Conservation (phyloP, 2,888 invertebrate species). For the Drosophila pseudotakahashii region DNA sequence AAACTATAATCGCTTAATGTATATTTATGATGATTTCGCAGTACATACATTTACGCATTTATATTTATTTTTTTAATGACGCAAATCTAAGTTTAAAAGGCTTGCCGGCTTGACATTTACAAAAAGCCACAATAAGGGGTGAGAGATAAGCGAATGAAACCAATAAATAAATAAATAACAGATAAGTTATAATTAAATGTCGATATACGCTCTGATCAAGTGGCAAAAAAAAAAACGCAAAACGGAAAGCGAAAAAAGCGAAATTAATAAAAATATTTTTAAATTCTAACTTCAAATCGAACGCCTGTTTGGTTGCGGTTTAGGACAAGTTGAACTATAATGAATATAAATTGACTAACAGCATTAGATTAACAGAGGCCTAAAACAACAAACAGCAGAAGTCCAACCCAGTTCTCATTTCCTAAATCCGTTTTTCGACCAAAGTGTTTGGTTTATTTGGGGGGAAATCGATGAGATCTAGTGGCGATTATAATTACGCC, state of each 20-base stretch:
- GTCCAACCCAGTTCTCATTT: constrained; percentile 12
- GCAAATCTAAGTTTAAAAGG: constrained; percentile 60
- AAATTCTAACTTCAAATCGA: constrained; percentile 9
- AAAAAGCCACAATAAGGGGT: constrained; percentile 44
- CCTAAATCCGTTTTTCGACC: constrained; percentile 2
- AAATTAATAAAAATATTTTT: constrained; percentile 38
- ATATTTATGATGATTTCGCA: constrained; percentile 31
- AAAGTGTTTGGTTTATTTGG: constrained; percentile 9
- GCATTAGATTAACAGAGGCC: constrained; percentile 63
- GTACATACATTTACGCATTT: neutral
- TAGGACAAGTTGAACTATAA: constrained; percentile 48
- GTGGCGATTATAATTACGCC: constrained; percentile 24
- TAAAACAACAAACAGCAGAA: constrained; percentile 28
- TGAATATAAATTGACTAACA: constrained; percentile 61
- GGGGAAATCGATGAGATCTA: constrained; percentile 21
- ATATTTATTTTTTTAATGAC: constrained; percentile 21
- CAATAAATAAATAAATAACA: constrained; percentile 44
- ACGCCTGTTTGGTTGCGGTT: constrained; percentile 3
- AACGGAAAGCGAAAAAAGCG: neutral
- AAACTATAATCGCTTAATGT: constrained; percentile 41
- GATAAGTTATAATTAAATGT: constrained; percentile 70
- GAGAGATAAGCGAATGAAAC: constrained; percentile 14
- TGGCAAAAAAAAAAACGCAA: constrained; percentile 47
- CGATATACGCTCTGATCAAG: constrained; percentile 63
- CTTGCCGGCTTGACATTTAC: constrained; percentile 57